Evolutionary conservation across 2,888 invertebrate genomes (phyloP).

Genomic region (Aphidoletes aphidimyza): DNA sequence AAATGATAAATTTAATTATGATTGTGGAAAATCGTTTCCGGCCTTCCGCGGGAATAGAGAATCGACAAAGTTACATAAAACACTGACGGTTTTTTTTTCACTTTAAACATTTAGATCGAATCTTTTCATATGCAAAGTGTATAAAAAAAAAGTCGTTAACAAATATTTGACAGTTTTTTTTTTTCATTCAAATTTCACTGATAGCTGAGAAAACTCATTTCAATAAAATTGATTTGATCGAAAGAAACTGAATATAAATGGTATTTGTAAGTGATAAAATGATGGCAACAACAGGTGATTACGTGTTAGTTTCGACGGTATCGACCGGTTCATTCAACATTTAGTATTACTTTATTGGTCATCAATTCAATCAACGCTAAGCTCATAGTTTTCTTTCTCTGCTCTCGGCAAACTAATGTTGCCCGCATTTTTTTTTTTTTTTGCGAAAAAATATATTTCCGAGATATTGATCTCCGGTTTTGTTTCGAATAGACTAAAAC

Average conservation of each 20-base stretch:
- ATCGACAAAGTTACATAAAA: neutral
- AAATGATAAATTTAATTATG: neutral
- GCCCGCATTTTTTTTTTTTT: too few relatives aligned
- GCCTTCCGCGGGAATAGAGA: neutral
- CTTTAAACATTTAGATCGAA: neutral
- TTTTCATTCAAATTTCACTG: neutral
- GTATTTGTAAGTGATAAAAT: slow-evolving; percentile 43
- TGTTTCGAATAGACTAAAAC: too few relatives aligned
- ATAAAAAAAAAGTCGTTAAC: neutral
- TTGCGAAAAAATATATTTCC: too few relatives aligned
- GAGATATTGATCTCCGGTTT: too few relatives aligned
- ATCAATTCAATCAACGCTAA: too few relatives aligned
- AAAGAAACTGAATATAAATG: neutral
- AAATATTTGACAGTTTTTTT: neutral
- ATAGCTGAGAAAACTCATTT: slow-evolving; percentile 18
- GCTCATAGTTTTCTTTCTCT: too few relatives aligned
- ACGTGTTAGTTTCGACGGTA: neutral
- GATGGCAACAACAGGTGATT: neutral
- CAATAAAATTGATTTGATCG: neutral
- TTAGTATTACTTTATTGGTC: too few relatives aligned
- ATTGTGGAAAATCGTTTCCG: neutral
- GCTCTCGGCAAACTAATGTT: too few relatives aligned
- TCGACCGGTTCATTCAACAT: neutral
- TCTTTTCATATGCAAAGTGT: slow-evolving; percentile 10
- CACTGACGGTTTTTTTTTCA: too few relatives aligned